phyloP scores from a whole-genome alignment of 2,113 vertebrate genomes.

The Sitta europaea region DNA sequence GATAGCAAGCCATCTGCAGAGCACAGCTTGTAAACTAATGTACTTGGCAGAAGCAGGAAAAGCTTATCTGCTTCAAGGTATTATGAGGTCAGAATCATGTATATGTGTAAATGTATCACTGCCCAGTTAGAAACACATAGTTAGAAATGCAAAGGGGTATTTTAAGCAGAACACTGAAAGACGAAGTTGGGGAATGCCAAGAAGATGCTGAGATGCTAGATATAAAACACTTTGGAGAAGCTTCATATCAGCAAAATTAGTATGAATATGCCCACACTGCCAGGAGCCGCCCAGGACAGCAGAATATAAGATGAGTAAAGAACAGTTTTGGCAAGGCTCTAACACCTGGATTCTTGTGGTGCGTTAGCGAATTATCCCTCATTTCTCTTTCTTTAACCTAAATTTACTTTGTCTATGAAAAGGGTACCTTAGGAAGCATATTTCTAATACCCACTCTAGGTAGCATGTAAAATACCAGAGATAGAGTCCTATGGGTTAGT shows the following conservation, averaged over 20 bases:
- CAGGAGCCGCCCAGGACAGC: not conserved
- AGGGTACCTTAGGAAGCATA: not conserved
- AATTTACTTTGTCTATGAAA: not conserved
- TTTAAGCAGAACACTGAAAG: not conserved
- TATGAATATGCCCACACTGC: not conserved
- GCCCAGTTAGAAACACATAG: not conserved
- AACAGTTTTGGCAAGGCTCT: not conserved
- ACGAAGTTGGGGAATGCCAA: not conserved
- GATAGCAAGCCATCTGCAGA: not conserved
- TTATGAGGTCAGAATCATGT: not conserved
- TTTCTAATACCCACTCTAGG: not conserved
- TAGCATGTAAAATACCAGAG: not conserved
- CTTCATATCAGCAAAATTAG: not conserved
- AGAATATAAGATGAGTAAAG: not conserved
- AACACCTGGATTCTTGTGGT: not conserved
- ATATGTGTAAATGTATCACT: not conserved
- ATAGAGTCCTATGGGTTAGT: not conserved
- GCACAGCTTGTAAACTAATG: slow-evolving; percentile 3
- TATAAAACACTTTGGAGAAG: not conserved
- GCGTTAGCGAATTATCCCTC: fast-evolving
- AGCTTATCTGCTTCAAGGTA: slow-evolving; percentile 5
- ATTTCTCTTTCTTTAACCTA: not conserved
- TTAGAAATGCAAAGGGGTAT: not conserved
- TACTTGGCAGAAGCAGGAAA: not conserved
- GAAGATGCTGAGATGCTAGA: not conserved